phyloP scores from a whole-genome alignment of 1,140 invertebrate genomes.

The Panonychus citri region DNA sequence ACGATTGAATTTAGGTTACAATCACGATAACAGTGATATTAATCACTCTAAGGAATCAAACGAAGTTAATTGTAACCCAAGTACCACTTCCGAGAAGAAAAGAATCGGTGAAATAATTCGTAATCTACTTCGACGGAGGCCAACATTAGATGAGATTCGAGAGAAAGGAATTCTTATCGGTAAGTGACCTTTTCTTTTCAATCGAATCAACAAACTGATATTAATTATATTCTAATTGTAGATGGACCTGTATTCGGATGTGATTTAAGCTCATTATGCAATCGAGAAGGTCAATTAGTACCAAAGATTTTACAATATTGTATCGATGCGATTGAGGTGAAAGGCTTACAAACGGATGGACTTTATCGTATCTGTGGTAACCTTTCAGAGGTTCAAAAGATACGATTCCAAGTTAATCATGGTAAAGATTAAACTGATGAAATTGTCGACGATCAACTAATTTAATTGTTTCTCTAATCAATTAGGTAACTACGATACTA shows the following conservation, averaged over 20 bases:
- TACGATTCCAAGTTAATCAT: slow-evolving; percentile 35
- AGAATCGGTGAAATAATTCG: slow-evolving; percentile 29
- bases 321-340: slow-evolving; percentile 47
- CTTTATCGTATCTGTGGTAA: slow-evolving; percentile 62
- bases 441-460: too few relatives aligned
- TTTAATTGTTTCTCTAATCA: neutral
- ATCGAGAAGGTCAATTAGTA: slow-evolving; percentile 33
- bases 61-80: too few relatives aligned
- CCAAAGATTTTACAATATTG: slow-evolving; percentile 54
- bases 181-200: neutral
- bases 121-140: slow-evolving; percentile 46
- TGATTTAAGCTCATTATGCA: slow-evolving; percentile 41
- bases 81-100: too few relatives aligned
- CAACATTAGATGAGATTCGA: slow-evolving; percentile 43
- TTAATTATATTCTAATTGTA: neutral
- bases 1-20: too few relatives aligned
- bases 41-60: too few relatives aligned
- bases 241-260: slow-evolving; percentile 65
- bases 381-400: slow-evolving; percentile 55
- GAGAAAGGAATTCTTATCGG: slow-evolving; percentile 56
- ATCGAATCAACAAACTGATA: neutral
- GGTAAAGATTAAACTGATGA: too few relatives aligned
- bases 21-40: too few relatives aligned
- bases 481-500: slow-evolving; percentile 35
- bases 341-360: slow-evolving; percentile 53